Base-by-base conservation (phyloP, 2,113 vertebrate genomes). In the Balaeniceps rex region DNA sequence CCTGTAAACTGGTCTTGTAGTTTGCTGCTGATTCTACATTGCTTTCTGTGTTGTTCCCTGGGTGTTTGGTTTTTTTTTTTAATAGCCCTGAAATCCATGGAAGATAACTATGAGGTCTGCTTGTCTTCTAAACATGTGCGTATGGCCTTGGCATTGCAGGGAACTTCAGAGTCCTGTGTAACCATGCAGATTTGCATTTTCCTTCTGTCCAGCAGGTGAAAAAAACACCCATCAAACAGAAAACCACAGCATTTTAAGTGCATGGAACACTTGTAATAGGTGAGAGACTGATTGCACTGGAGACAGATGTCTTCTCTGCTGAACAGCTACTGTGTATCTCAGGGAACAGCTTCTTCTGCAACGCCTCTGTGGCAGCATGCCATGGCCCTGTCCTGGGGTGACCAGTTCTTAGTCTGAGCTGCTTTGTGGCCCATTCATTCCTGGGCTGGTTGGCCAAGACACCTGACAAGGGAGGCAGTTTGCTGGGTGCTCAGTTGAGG, bases 391-490 rank as follows among this genome's bases (percentile, higher is more conserved):
- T 14, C 64, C 94, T 7, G 11, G 63, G 11, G 3, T 64, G 88
- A 64, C 69, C 95, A 83, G 52, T 9, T 47, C 12, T 49, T 9
- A 12, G n/a, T 7, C n/a, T 2, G 68, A 38, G 80, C 54, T 3
- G 2, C 54, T 14, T 4, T 3, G 1, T 3, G 28, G 28, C 28
- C 55, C 80, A 2, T 42, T 63, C 55, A 5, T 2, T 74, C 79
- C 19, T 1, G 2, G 14, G 40, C 21, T 25, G 0, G 0, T 11
- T 72, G 87, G 63, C 70, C 6, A 9, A 40, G 16, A 6, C 1
- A 4, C 40, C 61, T 11, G 18, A 25, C 28, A 8, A 4, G 83
- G 91, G 19, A n/a, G 14, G 36, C 2, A 1, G 8, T 15, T 61
- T 81, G 76, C 79, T 29, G 78, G 21, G 24, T 28, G 71, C 47